Evolutionary conservation across 2,888 invertebrate species (phyloP).

Genomic region (Nebria salina): DNA sequence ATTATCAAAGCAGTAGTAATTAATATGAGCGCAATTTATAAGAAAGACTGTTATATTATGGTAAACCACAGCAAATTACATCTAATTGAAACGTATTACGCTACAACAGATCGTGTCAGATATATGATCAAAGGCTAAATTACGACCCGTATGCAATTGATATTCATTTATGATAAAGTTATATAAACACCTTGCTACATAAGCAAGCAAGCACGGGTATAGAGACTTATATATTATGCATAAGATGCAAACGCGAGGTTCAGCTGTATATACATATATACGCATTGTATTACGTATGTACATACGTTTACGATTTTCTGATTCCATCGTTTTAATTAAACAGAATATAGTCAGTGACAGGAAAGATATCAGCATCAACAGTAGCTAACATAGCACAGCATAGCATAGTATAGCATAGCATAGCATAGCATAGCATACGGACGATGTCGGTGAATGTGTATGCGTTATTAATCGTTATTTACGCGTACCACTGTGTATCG

Average conservation of each 20-base stretch:
- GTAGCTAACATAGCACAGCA: neutral
- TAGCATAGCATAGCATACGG: neutral
- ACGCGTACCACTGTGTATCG: constrained; percentile 37
- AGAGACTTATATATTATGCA: neutral
- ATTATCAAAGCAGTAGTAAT: neutral
- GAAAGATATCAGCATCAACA: constrained; percentile 2
- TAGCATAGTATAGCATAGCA: constrained; percentile 6
- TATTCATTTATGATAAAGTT: constrained; percentile 15
- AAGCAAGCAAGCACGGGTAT: neutral
- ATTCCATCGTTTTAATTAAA: constrained; percentile 41
- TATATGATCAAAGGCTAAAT: neutral
- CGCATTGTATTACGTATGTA: neutral
- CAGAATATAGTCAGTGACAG: constrained; percentile 24
- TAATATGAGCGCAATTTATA: too few relatives aligned
- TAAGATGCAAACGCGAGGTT: neutral
- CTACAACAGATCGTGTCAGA: neutral
- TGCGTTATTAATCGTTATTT: constrained; percentile 46
- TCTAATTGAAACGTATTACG: neutral
- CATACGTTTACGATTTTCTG: constrained; percentile 12
- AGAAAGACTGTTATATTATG: neutral
- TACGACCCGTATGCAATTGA: constrained; percentile 8
- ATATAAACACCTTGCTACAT: constrained; percentile 3
- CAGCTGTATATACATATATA: neutral
- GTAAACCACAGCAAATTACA: constrained; percentile 1
- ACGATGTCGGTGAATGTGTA: neutral